Percentiles rank a stretch among this genome's conserved stretches.
Evolutionary conservation across 2,888 invertebrate species (phyloP).

Genomic region (Encarsia formosa): DNA sequence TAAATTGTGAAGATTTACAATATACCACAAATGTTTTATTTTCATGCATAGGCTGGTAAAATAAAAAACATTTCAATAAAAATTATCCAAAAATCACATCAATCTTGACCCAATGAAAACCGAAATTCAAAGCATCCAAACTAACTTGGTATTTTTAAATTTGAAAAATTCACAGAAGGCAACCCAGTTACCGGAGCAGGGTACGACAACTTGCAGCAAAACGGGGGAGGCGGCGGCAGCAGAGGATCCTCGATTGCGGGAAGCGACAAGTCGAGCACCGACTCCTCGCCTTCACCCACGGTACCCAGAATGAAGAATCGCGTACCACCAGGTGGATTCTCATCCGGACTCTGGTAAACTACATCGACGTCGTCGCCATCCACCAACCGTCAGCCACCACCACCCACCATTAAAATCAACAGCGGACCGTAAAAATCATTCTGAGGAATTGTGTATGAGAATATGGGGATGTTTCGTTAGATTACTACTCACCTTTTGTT

Average conservation of each 20-base stretch:
- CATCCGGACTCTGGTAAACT: slow-evolving; percentile 67
- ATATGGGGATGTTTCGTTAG: no score
- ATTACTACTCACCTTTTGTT: no score
- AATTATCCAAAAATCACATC: neutral
- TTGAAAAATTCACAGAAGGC: slow-evolving; percentile 53
- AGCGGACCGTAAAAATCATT: neutral
- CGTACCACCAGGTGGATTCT: slow-evolving; percentile 67
- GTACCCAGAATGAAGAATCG: slow-evolving; percentile 55
- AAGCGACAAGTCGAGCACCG: slow-evolving; percentile 43
- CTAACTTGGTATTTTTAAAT: no score
- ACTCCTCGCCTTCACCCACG: slow-evolving; percentile 37
- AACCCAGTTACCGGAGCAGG: slow-evolving; percentile 58
- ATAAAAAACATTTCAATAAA: neutral
- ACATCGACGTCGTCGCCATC: neutral
- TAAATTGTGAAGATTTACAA: no score
- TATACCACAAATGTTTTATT: no score
- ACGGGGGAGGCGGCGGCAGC: slow-evolving; percentile 57
- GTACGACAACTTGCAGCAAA: slow-evolving; percentile 49
- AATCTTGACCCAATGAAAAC: neutral
- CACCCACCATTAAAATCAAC: neutral
- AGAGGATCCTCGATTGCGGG: slow-evolving; percentile 46
- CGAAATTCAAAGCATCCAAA: neutral
- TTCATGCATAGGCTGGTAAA: no score
- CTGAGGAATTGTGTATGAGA: neutral
- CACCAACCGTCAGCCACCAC: neutral